Conservation (phyloP, 2,888 invertebrate genomes). For the Leptopilina syphax region DNA sequence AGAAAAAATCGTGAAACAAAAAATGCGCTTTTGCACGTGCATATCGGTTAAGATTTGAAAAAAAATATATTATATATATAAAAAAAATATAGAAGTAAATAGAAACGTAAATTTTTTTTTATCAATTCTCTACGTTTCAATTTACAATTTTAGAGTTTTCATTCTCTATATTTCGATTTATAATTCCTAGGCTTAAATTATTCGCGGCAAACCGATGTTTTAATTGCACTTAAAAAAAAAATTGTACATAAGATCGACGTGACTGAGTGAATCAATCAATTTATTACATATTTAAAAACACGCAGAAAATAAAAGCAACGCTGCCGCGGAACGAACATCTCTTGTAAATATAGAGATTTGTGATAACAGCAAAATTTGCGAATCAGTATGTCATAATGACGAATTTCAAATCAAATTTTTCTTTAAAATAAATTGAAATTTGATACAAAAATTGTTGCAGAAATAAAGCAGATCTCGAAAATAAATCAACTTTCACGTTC, state of each 20-base stretch:
- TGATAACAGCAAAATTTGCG: slow-evolving; percentile 34
- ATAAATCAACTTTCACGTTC: slow-evolving; percentile 40
- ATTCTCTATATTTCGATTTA: slow-evolving; percentile 14
- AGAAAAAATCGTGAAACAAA: slow-evolving; percentile 28
- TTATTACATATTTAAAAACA: not conserved
- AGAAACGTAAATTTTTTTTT: slow-evolving; percentile 41
- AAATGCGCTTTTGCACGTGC: slow-evolving; percentile 41
- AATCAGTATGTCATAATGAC: slow-evolving; percentile 39
- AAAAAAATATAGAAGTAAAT: not conserved
- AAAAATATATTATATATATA: no score
- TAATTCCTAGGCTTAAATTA: slow-evolving; percentile 31
- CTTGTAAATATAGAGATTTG: slow-evolving; percentile 34
- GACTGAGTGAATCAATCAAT: slow-evolving; percentile 22
- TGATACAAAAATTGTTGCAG: not conserved
- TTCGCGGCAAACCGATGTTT: slow-evolving; percentile 21
- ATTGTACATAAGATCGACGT: slow-evolving; percentile 42
- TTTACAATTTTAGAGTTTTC: slow-evolving; percentile 13
- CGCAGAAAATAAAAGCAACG: slow-evolving; percentile 25
- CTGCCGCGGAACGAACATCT: slow-evolving; percentile 35
- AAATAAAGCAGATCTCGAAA: not conserved
- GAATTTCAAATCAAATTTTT: slow-evolving; percentile 10
- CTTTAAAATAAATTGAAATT: slow-evolving; percentile 1
- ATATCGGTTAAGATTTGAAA: slow-evolving; percentile 42
- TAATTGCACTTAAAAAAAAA: slow-evolving; percentile 16
- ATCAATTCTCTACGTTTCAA: slow-evolving; percentile 25